Evolutionary conservation across 2,888 invertebrate species (phyloP).

Genomic region (Papilio elwesi): DNA sequence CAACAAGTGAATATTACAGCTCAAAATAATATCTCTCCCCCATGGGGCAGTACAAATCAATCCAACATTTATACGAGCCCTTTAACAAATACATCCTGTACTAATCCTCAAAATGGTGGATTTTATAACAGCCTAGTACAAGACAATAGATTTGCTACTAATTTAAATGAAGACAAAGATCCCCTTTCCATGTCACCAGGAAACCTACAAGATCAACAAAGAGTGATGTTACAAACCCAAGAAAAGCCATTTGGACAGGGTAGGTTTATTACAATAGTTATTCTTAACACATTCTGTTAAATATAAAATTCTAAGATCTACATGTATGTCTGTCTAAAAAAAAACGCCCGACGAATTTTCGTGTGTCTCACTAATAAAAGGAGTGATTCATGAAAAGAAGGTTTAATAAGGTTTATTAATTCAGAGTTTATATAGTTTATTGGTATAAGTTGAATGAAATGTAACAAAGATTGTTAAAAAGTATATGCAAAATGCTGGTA

Average conservation of each 20-base stretch:
- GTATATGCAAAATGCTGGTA: too few species aligned
- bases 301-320: too few species aligned
- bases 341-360: too few species aligned
- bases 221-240: conserved; percentile 66
- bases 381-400: too few species aligned
- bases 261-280: conserved; percentile 46
- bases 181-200: conserved; percentile 78
- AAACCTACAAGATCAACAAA: conserved; percentile 68
- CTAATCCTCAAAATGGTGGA: conserved; percentile 78
- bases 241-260: conserved; percentile 76
- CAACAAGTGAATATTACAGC: conserved; percentile 76
- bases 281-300: too few species aligned
- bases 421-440: too few species aligned
- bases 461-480: too few species aligned
- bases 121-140: conserved; percentile 76
- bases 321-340: too few species aligned
- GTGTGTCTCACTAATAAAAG: too few species aligned
- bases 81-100: conserved; percentile 65
- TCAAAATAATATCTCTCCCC: conserved; percentile 77
- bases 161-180: conserved; percentile 75
- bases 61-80: conserved; percentile 72
- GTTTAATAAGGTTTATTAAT: too few species aligned
- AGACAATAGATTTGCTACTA: conserved; percentile 72
- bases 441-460: too few species aligned
- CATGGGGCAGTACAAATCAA: conserved; percentile 76